Evolutionary conservation across 2,888 invertebrate genomes (phyloP).

Genomic region (Malachius bipustulatus): DNA sequence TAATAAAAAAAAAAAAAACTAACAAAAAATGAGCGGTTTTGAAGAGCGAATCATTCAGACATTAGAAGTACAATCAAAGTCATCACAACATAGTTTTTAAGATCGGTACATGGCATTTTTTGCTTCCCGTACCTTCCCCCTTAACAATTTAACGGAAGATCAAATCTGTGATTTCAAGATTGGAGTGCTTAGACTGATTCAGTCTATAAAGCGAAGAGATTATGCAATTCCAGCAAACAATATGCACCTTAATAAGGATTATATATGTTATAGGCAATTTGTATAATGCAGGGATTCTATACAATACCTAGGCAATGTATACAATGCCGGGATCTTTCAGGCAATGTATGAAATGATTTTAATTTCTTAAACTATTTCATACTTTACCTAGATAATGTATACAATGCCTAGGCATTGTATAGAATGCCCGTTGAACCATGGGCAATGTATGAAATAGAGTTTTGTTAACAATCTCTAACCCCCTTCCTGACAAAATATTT

Average conservation of each 20-base stretch:
- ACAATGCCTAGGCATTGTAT: too few species aligned
- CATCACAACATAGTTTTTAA: conserved; percentile 1
- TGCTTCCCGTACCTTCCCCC: background rate
- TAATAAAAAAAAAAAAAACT: background rate
- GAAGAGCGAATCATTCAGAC: background rate
- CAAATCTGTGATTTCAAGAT: background rate
- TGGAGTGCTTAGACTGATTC: conserved; percentile 2
- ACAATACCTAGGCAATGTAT: too few species aligned
- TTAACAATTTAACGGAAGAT: background rate
- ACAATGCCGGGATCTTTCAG: too few species aligned
- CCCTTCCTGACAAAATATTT: too few species aligned
- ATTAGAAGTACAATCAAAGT: background rate
- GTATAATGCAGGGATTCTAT: too few species aligned
- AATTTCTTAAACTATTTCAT: too few species aligned
- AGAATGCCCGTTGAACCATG: too few species aligned
- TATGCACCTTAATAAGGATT: background rate
- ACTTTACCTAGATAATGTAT: too few species aligned
- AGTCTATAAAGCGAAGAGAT: conserved; percentile 6
- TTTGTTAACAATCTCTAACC: too few species aligned
- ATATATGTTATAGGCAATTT: too few species aligned
- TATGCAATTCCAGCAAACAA: background rate
- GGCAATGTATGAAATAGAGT: too few species aligned
- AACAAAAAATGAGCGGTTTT: background rate
- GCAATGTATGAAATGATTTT: too few species aligned
- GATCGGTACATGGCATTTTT: conserved; percentile 1